Conservation (phyloP, 2,113 vertebrate species). For the Tetrao urogallus region DNA sequence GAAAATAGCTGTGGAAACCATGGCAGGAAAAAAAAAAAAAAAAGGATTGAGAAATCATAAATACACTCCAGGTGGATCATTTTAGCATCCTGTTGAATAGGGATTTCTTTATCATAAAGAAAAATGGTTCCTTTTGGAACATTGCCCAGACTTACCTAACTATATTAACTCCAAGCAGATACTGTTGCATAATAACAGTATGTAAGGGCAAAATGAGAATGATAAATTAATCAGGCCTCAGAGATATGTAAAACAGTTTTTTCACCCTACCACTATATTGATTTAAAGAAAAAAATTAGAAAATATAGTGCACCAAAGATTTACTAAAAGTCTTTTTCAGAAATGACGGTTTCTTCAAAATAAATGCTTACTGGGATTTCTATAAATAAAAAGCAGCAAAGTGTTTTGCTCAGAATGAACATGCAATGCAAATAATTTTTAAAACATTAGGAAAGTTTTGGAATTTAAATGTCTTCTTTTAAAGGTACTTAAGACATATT, state of each 20-base stretch:
- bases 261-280: background rate
- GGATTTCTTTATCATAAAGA: background rate
- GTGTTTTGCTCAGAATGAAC: background rate
- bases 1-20: background rate
- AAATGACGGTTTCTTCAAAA: background rate
- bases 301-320: background rate
- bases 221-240: background rate
- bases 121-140: constrained; percentile 13
- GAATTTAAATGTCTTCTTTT: background rate
- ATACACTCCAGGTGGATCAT: background rate
- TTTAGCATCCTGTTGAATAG: background rate
- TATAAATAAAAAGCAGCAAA: background rate
- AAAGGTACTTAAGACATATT: background rate
- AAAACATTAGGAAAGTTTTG: background rate
- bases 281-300: background rate
- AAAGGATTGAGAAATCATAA: background rate
- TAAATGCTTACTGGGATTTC: background rate
- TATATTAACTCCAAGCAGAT: background rate
- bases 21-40: no score
- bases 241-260: background rate
- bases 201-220: background rate
- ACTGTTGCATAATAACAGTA: background rate
- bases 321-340: background rate
- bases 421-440: background rate
- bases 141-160: background rate